A percentile compares a stretch with the other conserved stretches of the same genome.
These are phyloP conservation scores for Thecophora atra DNA, from an alignment of 2,888 invertebrate genomes.

Conservation along the genomic window DNA sequence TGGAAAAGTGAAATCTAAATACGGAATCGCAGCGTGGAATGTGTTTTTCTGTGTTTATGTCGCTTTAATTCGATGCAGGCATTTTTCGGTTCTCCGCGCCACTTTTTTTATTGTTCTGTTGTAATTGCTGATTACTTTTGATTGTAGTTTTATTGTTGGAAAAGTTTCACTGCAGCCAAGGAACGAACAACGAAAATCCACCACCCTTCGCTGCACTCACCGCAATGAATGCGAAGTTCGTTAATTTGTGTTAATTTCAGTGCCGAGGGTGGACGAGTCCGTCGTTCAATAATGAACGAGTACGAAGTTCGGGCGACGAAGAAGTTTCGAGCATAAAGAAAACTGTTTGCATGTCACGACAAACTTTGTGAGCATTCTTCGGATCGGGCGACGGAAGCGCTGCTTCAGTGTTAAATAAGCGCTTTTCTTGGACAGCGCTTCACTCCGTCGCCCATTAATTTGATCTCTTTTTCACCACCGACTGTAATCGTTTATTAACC, in stretches of 20 bases:
- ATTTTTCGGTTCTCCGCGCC: neutral
- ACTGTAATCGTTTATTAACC: slow-evolving; percentile 3
- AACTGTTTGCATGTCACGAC: neutral
- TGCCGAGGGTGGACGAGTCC: neutral
- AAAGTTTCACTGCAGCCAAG: neutral
- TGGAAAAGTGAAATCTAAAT: neutral
- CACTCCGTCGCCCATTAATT: neutral
- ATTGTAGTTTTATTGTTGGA: slow-evolving; percentile 43
- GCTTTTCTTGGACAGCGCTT: no score
- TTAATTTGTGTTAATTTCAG: slow-evolving; percentile 28
- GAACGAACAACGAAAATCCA: neutral
- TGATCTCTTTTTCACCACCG: slow-evolving; percentile 3
- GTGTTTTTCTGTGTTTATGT: no score
- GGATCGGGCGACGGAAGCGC: neutral
- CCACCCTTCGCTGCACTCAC: neutral
- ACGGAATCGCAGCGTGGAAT: slow-evolving; percentile 13
- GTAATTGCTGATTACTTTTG: slow-evolving; percentile 39
- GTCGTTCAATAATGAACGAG: no score
- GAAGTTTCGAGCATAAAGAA: neutral
- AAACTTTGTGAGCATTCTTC: neutral
- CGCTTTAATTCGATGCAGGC: slow-evolving; percentile 23
- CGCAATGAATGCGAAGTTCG: slow-evolving; percentile 10
- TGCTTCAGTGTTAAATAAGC: no score
- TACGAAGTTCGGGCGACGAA: no score
- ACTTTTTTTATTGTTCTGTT: slow-evolving; percentile 3